phyloP scores from a whole-genome alignment of 2,113 vertebrate genomes.

The Megaceryle maxima region DNA sequence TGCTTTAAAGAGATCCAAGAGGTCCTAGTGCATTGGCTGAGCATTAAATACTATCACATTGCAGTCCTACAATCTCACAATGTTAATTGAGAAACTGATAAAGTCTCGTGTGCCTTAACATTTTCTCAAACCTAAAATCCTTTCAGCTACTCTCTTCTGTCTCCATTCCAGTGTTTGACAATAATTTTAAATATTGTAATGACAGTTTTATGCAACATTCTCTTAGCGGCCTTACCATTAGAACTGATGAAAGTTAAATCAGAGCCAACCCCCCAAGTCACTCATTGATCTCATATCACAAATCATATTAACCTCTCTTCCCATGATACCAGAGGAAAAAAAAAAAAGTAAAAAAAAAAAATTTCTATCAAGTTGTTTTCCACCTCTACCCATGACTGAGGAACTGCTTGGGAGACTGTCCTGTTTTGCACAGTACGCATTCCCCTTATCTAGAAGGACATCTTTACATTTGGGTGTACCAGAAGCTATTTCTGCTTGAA shows the following conservation, averaged over 20 bases:
- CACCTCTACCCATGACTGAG: neutral
- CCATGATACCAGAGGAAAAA: neutral
- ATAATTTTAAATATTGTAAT: neutral
- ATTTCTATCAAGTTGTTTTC: neutral
- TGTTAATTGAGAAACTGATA: neutral
- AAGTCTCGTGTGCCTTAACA: neutral
- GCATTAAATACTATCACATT: neutral
- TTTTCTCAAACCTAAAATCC: neutral
- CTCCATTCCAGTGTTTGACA: neutral
- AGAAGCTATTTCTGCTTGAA: neutral
- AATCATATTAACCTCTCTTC: neutral
- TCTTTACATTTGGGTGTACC: neutral
- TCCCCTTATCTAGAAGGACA: neutral
- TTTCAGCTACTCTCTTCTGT: neutral
- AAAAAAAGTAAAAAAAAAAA: neutral
- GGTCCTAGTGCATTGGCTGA: neutral
- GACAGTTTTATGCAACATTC: neutral
- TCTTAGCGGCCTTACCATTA: neutral
- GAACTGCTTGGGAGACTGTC: neutral
- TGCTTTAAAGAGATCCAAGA: neutral
- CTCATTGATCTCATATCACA: neutral
- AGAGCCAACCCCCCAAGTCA: neutral
- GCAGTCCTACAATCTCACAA: neutral
- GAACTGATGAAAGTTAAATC: neutral
- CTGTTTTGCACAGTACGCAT: accelerated